Conservation (phyloP, 2,113 vertebrate species). For the Oryzias melastigma region DNA sequence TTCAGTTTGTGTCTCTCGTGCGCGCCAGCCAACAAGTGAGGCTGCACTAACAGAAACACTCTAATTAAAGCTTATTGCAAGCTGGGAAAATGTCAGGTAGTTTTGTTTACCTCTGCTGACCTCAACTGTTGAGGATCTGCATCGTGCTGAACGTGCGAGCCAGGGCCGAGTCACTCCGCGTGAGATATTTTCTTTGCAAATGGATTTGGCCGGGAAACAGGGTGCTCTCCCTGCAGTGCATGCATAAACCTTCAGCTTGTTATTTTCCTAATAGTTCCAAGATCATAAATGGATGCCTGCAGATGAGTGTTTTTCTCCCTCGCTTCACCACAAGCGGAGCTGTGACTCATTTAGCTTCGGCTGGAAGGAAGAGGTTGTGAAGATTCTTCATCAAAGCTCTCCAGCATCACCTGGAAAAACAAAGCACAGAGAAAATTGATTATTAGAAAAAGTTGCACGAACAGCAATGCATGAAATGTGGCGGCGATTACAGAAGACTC, state of each 20-base stretch:
- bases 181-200: slow-evolving; percentile 27
- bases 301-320: slow-evolving; percentile 15
- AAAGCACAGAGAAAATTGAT: neutral
- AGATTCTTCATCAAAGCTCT: slow-evolving; percentile 27
- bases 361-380: slow-evolving; percentile 14
- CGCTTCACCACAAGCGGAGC: slow-evolving; percentile 22
- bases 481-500: neutral
- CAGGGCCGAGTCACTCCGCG: slow-evolving; percentile 3
- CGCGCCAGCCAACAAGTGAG: no score
- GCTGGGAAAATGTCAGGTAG: neutral
- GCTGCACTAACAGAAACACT: neutral
- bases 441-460: neutral
- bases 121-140: slow-evolving; percentile 20
- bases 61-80: slow-evolving; percentile 3
- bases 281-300: slow-evolving; percentile 25
- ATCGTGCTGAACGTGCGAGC: slow-evolving; percentile 41
- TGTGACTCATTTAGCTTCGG: slow-evolving; percentile 44
- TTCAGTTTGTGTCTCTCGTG: no score
- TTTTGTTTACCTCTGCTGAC: slow-evolving; percentile 52
- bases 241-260: slow-evolving; percentile 49
- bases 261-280: slow-evolving; percentile 40
- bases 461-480: neutral
- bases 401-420: slow-evolving; percentile 59
- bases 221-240: slow-evolving; percentile 32
- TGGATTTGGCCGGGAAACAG: slow-evolving; percentile 17